Evolutionary conservation across 2,888 invertebrate species (phyloP), one percentile per base, ranked within the genome.

Genomic region (Ophion obscuratus): DNA sequence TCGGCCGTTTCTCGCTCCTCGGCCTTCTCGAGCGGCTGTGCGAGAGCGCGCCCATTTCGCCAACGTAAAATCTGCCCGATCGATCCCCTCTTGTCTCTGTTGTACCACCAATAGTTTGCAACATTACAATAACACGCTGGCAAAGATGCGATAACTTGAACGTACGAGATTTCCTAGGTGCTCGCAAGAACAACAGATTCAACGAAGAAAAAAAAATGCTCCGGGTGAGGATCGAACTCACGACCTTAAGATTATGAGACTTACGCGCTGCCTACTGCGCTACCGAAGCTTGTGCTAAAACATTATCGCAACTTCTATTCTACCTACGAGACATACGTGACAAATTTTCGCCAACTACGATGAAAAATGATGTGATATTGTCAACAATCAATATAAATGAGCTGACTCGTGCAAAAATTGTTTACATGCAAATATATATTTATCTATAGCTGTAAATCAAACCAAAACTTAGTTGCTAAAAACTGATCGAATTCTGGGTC

Each of bases 161-260:
- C 53, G 0, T 53, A 1, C 3, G 53, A 53, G 53, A 53, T 53
- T 53, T 53, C 14, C 47, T 9, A 47, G 10, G 47, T 47, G 11
- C 47, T 47, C 47, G 47, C 14, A 14, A 47, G 47, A 2, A 10
- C 1, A 10, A 11, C 14, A 1, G 14, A 47, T 10, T 1, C 11
- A 53, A 17, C 17, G 17, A 14, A 53, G 11, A 90, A 81, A 88
- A 94, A 92, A 85, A 87, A 85, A 91, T 97, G 96, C 96, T 97
- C 97, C 97, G 96, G 96, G 97, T 97, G 97, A 97, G 97, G 97
- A 97, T 97, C 97, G 97, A 97, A 97, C 97, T 97, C 83, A 86
- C 83, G 83, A 83, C 83, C 83, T 86, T 97, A 88, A 88, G 87
- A 94, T 94, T 94, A 94, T 93, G 93, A 93, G 92, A 93, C 92